Conservation (phyloP, 2,113 vertebrate genomes). For the Perca flavescens region DNA sequence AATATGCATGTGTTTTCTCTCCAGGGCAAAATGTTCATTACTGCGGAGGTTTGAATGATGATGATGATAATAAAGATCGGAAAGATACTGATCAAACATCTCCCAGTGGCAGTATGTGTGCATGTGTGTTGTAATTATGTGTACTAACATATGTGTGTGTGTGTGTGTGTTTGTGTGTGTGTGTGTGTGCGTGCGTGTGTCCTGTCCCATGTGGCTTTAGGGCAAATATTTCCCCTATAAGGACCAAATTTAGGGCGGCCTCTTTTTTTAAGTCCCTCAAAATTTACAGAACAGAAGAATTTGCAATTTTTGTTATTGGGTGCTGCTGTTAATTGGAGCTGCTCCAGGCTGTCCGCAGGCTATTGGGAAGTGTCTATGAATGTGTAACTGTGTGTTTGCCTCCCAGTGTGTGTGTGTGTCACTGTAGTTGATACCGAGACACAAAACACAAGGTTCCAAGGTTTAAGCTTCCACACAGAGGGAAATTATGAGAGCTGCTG, state of each 20-base stretch:
- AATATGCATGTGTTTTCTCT: constrained; percentile 37
- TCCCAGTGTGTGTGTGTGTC: constrained; percentile 1
- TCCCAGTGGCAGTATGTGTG: constrained; percentile 24
- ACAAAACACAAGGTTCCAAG: constrained; percentile 43
- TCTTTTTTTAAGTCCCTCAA: constrained; percentile 44
- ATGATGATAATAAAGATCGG: constrained; percentile 52
- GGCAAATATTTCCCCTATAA: constrained; percentile 41
- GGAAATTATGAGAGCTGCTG: constrained; percentile 42
- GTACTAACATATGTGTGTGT: constrained; percentile 4
- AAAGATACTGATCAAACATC: constrained; percentile 60
- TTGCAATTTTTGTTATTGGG: constrained; percentile 53
- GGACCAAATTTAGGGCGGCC: constrained; percentile 34
- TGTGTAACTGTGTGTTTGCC: constrained; percentile 38
- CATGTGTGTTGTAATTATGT: background rate
- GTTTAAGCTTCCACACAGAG: constrained; percentile 25
- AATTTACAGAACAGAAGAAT: constrained; percentile 63
- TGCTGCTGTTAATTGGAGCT: constrained; percentile 72
- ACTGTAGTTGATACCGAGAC: constrained; percentile 25
- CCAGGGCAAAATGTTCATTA: constrained; percentile 49
- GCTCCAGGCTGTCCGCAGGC: constrained; percentile 70
- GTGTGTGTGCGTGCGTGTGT: constrained; percentile 25
- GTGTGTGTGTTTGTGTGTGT: constrained; percentile 22
- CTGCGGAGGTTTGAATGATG: constrained; percentile 67
- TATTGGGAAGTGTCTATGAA: constrained; percentile 47
- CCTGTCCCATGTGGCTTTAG: constrained; percentile 34